These are phyloP conservation scores for Thomomys bottae DNA, from an alignment of 2,113 vertebrate genomes.

Conservation along the genomic window DNA sequence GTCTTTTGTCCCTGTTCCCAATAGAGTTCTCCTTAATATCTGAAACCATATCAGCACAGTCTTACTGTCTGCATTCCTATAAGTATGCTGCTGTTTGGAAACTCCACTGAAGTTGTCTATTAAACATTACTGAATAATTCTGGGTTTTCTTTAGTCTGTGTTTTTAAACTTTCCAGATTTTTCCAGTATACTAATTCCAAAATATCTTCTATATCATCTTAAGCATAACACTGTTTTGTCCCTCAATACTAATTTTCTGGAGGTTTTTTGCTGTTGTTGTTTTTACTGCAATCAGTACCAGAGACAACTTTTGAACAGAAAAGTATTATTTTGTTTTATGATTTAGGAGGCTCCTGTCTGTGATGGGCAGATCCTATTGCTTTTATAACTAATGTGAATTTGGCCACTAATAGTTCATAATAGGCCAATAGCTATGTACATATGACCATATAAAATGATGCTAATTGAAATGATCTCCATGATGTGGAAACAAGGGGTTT, in stretches of 20 bases:
- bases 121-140: background rate
- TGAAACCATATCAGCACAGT: background rate
- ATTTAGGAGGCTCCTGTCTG: background rate
- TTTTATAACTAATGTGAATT: background rate
- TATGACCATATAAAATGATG: no score
- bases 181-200: background rate
- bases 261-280: background rate
- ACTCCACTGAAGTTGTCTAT: background rate
- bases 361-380: background rate
- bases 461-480: no score
- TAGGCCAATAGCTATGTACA: no score
- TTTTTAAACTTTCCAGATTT: background rate
- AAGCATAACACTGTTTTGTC: background rate
- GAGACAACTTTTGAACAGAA: background rate
- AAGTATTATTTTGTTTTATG: background rate
- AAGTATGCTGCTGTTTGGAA: background rate
- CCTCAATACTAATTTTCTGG: background rate
- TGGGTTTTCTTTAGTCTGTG: background rate
- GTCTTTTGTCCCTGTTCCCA: background rate
- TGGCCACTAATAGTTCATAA: no score
- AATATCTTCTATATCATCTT: background rate
- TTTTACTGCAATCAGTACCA: background rate
- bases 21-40: background rate
- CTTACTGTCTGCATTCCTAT: background rate
- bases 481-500: no score